Percentiles rank a stretch among this genome's conserved stretches.
These are phyloP conservation scores for Pelodiscus sinensis DNA, from an alignment of 2,113 vertebrate species.

Conservation along the genomic window DNA sequence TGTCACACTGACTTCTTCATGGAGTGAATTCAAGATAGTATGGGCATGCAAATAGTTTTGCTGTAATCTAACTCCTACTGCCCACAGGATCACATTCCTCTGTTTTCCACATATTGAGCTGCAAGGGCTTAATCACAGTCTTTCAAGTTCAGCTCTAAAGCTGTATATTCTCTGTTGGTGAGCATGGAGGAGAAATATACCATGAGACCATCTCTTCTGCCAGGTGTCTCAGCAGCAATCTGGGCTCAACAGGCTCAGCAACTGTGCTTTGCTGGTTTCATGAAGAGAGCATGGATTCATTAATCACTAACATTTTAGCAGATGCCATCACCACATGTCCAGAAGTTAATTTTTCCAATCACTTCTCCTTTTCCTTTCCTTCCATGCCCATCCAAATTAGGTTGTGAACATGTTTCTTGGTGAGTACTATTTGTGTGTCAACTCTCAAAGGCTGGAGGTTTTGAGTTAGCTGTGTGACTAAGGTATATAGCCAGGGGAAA, in stretches of 20 bases:
- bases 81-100: background rate
- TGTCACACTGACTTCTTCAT: background rate
- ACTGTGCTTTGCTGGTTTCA: constrained; percentile 16
- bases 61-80: background rate
- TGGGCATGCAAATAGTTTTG: background rate
- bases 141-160: background rate
- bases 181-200: background rate
- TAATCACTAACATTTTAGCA: background rate
- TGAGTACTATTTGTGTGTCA: constrained; percentile 38
- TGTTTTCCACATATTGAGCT: background rate
- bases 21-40: background rate
- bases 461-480: constrained; percentile 13
- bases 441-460: constrained; percentile 36
- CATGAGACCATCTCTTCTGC: background rate
- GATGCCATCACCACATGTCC: background rate
- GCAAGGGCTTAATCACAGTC: background rate
- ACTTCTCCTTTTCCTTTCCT: background rate
- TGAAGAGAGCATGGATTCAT: constrained; percentile 49
- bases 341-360: constrained; percentile 45
- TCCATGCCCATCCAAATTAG: background rate
- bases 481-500: background rate
- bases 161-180: background rate
- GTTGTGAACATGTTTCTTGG: constrained; percentile 44
- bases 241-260: background rate
- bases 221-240: background rate